Percentiles rank a stretch among this genome's conserved stretches.
phyloP scores from a whole-genome alignment of 2,113 vertebrate genomes.

The Chrysochloris asiatica region DNA sequence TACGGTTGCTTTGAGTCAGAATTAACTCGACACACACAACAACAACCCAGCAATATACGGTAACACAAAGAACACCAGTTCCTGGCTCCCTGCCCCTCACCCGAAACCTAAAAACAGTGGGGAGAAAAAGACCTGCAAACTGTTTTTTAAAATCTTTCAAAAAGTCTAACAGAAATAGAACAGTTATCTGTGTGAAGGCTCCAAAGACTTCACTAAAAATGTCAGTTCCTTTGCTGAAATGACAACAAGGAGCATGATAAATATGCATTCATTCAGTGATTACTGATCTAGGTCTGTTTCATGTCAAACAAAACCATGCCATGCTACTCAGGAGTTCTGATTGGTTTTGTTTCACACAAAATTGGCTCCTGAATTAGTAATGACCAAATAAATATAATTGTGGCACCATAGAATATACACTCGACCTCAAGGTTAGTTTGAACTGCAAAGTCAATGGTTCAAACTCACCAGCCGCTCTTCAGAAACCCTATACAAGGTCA shows the following conservation, averaged over 20 bases:
- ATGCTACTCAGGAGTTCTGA: neutral
- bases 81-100: neutral
- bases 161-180: constrained; percentile 26
- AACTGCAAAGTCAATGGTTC: too few species aligned
- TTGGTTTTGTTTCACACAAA: constrained; percentile 10
- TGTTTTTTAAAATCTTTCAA: neutral
- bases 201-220: constrained; percentile 45
- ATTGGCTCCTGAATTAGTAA: constrained; percentile 12
- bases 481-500: too few species aligned
- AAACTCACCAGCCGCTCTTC: too few species aligned
- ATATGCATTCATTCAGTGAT: constrained; percentile 3
- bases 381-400: neutral
- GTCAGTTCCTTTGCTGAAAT: constrained; percentile 59
- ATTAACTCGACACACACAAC: neutral
- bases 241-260: neutral
- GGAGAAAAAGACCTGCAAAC: neutral
- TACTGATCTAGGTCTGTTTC: neutral
- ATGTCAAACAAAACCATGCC: neutral
- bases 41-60: neutral
- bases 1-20: neutral
- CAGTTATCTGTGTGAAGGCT: constrained; percentile 9
- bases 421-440: too few species aligned
- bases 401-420: too few species aligned
- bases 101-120: neutral
- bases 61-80: neutral